These are phyloP conservation scores for Asteroscopus sphinx DNA, from an alignment of 2,888 invertebrate genomes.

Conservation along the genomic window DNA sequence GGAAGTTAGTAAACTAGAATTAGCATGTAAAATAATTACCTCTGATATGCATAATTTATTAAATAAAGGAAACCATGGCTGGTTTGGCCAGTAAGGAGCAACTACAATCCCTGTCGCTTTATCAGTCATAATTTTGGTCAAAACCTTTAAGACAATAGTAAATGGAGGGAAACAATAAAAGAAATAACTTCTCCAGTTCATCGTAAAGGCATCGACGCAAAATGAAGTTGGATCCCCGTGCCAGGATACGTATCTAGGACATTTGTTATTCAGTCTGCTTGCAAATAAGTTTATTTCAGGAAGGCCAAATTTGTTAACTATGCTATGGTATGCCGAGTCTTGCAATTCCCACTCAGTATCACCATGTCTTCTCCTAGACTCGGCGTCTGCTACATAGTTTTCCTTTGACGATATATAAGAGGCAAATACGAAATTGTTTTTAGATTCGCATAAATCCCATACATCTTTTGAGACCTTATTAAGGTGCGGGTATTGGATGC, in stretches of 20 bases:
- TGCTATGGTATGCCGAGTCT: not conserved
- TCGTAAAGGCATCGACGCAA: too few relatives aligned
- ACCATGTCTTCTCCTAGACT: slow-evolving; percentile 4
- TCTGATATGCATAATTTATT: too few relatives aligned
- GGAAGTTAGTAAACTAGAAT: too few relatives aligned
- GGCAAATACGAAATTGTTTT: slow-evolving; percentile 1
- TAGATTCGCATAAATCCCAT: slow-evolving; percentile 7
- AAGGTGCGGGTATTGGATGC: too few relatives aligned
- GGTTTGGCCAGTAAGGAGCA: slow-evolving; percentile 2
- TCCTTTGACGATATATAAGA: slow-evolving; percentile 6
- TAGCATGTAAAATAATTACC: too few relatives aligned
- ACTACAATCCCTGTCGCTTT: slow-evolving; percentile 3
- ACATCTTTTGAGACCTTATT: not conserved
- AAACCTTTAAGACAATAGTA: slow-evolving; percentile 3
- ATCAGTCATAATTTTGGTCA: not conserved
- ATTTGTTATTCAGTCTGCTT: too few relatives aligned
- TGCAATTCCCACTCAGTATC: slow-evolving; percentile 6
- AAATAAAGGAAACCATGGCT: not conserved
- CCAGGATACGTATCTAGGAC: too few relatives aligned
- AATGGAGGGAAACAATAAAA: slow-evolving; percentile 19
- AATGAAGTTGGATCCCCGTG: too few relatives aligned
- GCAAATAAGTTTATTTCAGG: not conserved
- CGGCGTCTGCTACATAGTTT: slow-evolving; percentile 14
- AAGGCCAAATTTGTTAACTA: not conserved
- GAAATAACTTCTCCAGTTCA: too few relatives aligned